phyloP scores from a whole-genome alignment of 2,113 vertebrate species.

The Mormyrus lacerda region DNA sequence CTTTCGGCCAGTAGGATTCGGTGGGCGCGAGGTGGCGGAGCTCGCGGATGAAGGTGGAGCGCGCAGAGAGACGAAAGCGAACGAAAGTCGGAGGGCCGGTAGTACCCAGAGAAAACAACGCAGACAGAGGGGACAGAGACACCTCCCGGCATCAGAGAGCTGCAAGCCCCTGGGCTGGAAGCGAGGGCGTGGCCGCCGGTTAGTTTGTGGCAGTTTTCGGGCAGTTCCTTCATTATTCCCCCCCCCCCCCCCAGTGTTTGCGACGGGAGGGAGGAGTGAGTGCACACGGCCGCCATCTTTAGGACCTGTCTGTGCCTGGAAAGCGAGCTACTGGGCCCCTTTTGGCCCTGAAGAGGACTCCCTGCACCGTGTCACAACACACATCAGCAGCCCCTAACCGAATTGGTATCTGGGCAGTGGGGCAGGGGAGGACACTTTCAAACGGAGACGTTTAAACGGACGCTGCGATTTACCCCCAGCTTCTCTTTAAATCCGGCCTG shows the following conservation, averaged over 20 bases:
- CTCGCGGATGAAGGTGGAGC: constrained; percentile 39
- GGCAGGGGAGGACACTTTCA: neutral
- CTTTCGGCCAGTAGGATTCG: constrained; percentile 32
- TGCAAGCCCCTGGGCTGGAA: neutral
- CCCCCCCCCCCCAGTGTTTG: constrained; percentile 41
- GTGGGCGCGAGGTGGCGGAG: constrained; percentile 58
- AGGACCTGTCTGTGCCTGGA: constrained; percentile 56
- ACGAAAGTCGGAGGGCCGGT: constrained; percentile 24
- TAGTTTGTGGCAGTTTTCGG: constrained; percentile 35
- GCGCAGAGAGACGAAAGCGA: neutral
- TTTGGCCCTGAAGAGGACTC: constrained; percentile 60
- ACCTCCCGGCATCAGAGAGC: constrained; percentile 4
- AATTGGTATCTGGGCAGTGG: neutral
- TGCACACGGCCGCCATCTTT: constrained; percentile 68
- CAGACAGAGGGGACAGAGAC: constrained; percentile 13
- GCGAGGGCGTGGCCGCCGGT: constrained; percentile 23
- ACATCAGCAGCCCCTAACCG: neutral
- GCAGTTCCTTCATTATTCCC: constrained; percentile 40
- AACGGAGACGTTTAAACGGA: neutral
- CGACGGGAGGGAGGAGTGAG: constrained; percentile 54
- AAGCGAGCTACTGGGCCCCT: constrained; percentile 51
- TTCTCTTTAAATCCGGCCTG: constrained; percentile 54
- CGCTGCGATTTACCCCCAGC: constrained; percentile 34
- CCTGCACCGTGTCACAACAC: constrained; percentile 43
- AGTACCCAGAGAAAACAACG: constrained; percentile 28